Conservation (phyloP, 2,797 vertebrate species). For the Hyperoplus immaculatus region DNA sequence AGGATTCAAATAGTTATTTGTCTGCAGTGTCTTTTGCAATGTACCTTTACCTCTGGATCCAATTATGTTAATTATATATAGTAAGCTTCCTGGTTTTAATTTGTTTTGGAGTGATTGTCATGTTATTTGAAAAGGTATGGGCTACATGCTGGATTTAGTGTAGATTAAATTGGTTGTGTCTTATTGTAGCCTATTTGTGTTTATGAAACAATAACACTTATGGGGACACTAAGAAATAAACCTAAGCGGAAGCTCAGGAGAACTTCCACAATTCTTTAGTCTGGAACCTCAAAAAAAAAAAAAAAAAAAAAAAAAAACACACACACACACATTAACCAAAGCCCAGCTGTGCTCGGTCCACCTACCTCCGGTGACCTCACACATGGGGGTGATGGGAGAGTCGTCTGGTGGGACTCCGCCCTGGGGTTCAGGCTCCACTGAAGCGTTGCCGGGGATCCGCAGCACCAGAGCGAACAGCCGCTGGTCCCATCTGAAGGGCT, state of each 20-base stretch:
- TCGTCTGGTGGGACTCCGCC: conserved; percentile 93
- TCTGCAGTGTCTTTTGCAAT: neutral
- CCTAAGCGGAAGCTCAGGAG: neutral
- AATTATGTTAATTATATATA: neutral
- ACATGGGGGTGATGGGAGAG: conserved; percentile 97
- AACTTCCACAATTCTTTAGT: neutral
- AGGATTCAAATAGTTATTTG: too few species aligned
- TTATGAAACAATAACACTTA: neutral
- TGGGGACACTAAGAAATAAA: neutral
- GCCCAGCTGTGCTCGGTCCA: neutral
- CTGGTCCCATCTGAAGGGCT: conserved; percentile 98
- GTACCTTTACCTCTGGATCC: neutral
- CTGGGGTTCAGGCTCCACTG: conserved; percentile 90
- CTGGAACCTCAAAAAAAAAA: too few species aligned
- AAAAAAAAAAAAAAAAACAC: neutral
- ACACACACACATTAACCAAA: neutral
- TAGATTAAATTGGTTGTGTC: neutral
- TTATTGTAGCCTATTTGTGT: neutral
- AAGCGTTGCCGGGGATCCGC: conserved; percentile 91
- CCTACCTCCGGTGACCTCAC: conserved; percentile 96
- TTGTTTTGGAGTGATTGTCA: neutral
- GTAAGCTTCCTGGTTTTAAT: neutral
- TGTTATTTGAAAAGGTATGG: neutral
- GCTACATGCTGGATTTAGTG: neutral
- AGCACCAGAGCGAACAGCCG: conserved; percentile 95